Conservation (phyloP, 2,888 invertebrate species). For the Himalopsyche kuldschensis region DNA sequence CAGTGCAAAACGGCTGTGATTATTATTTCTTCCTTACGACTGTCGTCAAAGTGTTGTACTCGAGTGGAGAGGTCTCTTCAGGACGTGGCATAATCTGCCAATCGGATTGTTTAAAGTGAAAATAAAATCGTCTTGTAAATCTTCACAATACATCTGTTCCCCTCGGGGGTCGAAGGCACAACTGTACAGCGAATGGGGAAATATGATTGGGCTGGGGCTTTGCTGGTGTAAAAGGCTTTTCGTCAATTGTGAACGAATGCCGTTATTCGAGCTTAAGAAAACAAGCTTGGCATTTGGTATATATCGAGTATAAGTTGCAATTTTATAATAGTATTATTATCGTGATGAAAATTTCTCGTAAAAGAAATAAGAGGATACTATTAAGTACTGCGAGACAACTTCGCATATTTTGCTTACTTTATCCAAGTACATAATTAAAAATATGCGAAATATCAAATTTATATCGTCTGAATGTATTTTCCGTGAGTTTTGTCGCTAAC, state of each 20-base stretch:
- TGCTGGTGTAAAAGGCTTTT: not conserved
- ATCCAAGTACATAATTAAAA: too few relatives aligned
- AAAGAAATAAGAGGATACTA: too few relatives aligned
- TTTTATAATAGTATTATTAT: too few relatives aligned
- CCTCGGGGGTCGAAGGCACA: not conserved
- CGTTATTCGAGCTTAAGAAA: not conserved
- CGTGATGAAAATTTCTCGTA: too few relatives aligned
- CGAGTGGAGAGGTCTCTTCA: not conserved
- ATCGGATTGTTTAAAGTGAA: conserved; percentile 33
- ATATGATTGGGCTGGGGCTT: not conserved
- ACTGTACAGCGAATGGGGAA: not conserved
- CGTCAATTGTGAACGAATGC: not conserved
- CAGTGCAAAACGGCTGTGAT: not conserved
- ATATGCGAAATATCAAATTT: too few relatives aligned
- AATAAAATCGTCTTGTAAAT: conserved; percentile 27
- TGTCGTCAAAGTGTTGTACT: conserved; percentile 16
- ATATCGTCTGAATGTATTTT: too few relatives aligned
- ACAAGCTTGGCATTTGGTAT: too few relatives aligned
- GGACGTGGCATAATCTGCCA: conserved; percentile 28
- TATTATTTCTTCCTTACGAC: not conserved
- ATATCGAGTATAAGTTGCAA: too few relatives aligned
- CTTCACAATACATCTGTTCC: not conserved
- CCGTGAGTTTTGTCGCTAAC: too few relatives aligned
- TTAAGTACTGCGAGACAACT: too few relatives aligned
- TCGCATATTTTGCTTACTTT: too few relatives aligned